These are phyloP conservation scores for Noctua pronuba DNA, from an alignment of 2,888 invertebrate genomes.

Conservation along the genomic window DNA sequence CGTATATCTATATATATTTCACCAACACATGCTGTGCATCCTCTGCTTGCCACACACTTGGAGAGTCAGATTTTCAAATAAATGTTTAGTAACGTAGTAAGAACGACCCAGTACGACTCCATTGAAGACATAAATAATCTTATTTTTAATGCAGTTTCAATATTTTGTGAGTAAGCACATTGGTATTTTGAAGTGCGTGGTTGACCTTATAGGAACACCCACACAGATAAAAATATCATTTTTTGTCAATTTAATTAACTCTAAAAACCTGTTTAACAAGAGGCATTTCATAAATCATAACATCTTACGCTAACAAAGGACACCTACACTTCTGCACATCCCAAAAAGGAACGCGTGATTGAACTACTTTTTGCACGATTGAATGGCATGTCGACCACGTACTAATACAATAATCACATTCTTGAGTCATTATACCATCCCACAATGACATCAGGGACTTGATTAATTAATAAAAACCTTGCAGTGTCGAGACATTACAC, in stretches of 20 bases:
- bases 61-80: too few relatives aligned
- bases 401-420: slow-evolving; percentile 61
- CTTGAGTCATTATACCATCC: slow-evolving; percentile 47
- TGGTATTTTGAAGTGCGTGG: not conserved
- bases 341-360: slow-evolving; percentile 18
- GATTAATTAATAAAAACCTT: slow-evolving; percentile 63
- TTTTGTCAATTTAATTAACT: not conserved
- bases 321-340: not conserved
- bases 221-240: not conserved
- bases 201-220: not conserved
- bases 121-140: not conserved
- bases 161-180: not conserved
- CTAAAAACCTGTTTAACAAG: not conserved
- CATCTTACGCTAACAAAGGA: slow-evolving; percentile 6
- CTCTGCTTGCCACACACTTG: too few relatives aligned
- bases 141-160: not conserved
- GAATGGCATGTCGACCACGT: slow-evolving; percentile 15
- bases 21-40: too few relatives aligned
- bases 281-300: not conserved
- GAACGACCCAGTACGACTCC: not conserved
- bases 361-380: slow-evolving; percentile 33
- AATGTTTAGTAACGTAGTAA: not conserved
- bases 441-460: slow-evolving; percentile 62
- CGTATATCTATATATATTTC: too few relatives aligned
- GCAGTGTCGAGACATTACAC: slow-evolving; percentile 41